These are phyloP conservation scores for Papio anubis DNA, from an alignment of 2,113 vertebrate species.

Conservation along the genomic window DNA sequence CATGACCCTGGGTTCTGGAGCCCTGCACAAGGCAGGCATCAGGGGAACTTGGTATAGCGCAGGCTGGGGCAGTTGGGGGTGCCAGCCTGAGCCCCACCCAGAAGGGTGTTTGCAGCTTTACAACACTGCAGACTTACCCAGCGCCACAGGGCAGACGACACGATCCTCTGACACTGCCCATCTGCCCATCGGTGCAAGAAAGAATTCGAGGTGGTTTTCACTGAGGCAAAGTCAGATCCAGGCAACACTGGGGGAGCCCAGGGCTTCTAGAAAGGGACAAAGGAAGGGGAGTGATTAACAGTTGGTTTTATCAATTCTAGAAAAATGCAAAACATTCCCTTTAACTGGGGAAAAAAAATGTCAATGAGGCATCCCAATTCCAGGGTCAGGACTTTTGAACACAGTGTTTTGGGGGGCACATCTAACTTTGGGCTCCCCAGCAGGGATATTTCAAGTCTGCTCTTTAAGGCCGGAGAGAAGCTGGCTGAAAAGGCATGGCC, in stretches of 20 bases:
- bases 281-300: background rate
- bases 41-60: background rate
- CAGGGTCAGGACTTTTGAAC: background rate
- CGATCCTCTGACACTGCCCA: background rate
- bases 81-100: background rate
- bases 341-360: background rate
- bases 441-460: no score
- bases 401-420: rapidly evolving
- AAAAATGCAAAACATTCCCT: background rate
- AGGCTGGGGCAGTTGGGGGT: no score
- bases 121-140: conserved; percentile 32
- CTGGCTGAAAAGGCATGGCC: background rate
- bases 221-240: rapidly evolving
- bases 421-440: rapidly evolving
- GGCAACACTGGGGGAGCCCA: background rate
- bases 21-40: no score
- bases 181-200: rapidly evolving
- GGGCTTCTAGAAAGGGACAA: background rate
- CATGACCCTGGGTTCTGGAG: background rate
- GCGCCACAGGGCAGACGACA: rapidly evolving
- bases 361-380: rapidly evolving
- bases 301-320: background rate
- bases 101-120: rapidly evolving
- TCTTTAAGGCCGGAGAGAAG: background rate
- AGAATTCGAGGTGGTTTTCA: rapidly evolving